Conservation (phyloP, 2,797 vertebrate species). For the Smutsia gigantea region DNA sequence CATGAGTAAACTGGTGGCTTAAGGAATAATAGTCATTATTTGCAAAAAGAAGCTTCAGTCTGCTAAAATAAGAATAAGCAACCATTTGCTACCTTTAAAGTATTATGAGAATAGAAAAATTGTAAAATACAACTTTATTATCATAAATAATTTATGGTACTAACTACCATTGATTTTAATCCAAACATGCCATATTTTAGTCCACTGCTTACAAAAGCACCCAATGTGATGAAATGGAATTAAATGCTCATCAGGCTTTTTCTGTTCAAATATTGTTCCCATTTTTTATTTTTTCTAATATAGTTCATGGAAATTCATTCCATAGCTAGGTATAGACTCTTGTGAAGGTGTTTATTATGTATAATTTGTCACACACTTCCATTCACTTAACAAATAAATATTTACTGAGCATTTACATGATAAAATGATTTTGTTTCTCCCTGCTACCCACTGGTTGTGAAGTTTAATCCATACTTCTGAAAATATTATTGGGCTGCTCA, state of each 20-base stretch:
- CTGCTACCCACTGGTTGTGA: neutral
- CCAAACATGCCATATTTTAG: neutral
- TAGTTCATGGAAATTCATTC: neutral
- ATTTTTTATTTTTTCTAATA: conserved; percentile 20
- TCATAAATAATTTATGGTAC: conserved; percentile 1
- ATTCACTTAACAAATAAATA: neutral
- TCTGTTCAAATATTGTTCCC: neutral
- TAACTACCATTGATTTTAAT: neutral
- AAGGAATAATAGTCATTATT: conserved; percentile 3
- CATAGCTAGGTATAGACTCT: neutral
- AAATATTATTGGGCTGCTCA: neutral
- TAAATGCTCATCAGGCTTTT: conserved; percentile 19
- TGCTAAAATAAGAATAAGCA: neutral
- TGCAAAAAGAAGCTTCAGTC: conserved; percentile 21
- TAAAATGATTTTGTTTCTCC: conserved; percentile 9
- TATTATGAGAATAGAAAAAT: neutral
- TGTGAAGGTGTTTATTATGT: neutral
- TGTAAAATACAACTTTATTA: neutral
- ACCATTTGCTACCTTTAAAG: conserved; percentile 12
- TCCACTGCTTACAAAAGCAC: neutral
- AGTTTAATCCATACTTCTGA: neutral
- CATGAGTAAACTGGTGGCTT: neutral
- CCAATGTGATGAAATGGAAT: neutral
- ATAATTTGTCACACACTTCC: neutral
- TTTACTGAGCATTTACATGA: conserved; percentile 3